Evolutionary conservation across 2,113 vertebrate species (phyloP).

Genomic region (Lepus europaeus): DNA sequence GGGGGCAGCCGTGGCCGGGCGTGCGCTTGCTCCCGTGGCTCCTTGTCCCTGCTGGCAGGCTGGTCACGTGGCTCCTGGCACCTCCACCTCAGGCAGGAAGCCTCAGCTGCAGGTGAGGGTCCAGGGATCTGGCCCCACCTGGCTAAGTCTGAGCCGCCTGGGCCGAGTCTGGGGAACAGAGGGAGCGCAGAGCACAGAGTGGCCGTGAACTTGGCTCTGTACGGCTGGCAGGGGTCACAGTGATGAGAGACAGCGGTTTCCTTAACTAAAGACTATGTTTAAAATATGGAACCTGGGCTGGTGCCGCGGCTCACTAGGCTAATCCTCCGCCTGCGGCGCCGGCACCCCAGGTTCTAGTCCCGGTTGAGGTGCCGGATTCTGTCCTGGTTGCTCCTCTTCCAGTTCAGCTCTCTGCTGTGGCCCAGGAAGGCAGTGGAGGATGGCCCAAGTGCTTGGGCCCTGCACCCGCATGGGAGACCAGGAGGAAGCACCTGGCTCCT

Average conservation of each 20-base stretch:
- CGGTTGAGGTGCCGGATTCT: no score
- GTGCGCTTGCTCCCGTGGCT: no score
- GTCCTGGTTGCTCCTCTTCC: no score
- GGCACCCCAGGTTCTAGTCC: no score
- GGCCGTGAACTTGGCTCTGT: background rate
- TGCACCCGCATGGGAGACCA: no score
- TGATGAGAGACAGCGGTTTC: background rate
- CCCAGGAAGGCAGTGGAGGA: no score
- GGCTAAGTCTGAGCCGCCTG: background rate
- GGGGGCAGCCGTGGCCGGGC: background rate
- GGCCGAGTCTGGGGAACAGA: background rate
- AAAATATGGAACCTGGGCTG: background rate
- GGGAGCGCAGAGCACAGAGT: background rate
- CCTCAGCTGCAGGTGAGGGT: background rate
- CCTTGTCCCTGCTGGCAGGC: background rate
- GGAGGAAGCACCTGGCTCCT: no score
- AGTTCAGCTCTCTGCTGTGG: no score
- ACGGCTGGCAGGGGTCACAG: no score
- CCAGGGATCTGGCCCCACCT: background rate
- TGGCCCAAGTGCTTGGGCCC: no score
- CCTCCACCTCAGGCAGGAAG: background rate
- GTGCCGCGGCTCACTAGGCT: no score
- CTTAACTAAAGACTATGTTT: background rate
- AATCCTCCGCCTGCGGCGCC: no score
- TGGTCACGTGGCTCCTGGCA: background rate